Conservation (phyloP, 2,888 invertebrate species). For the Phyllotreta cruciferae region DNA sequence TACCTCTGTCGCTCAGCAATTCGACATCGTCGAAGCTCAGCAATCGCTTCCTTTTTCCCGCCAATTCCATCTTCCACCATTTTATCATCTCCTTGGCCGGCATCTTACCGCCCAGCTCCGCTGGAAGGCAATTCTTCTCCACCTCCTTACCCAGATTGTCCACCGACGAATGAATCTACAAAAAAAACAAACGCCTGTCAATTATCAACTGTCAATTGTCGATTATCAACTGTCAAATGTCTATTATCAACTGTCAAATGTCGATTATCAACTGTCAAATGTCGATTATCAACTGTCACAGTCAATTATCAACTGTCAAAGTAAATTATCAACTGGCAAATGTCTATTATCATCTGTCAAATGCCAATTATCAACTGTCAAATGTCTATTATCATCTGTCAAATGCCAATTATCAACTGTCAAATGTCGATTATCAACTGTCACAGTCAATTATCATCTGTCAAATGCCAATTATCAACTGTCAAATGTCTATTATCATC, state of each 20-base stretch:
- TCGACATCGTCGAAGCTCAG: constrained; percentile 70
- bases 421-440: too few species aligned
- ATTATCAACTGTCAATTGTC: background rate
- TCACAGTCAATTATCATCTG: background rate
- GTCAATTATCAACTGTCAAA: background rate
- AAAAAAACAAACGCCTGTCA: constrained; percentile 17
- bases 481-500: background rate
- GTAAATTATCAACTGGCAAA: too few species aligned
- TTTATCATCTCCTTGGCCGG: constrained; percentile 75
- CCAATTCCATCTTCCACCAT: constrained; percentile 70
- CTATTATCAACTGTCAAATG: background rate
- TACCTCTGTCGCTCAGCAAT: constrained; percentile 70
- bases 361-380: background rate
- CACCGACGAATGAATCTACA: constrained; percentile 60
- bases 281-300: too few species aligned
- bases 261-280: background rate
- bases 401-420: background rate
- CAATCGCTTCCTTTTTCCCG: constrained; percentile 66
- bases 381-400: too few species aligned
- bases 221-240: background rate
- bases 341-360: background rate
- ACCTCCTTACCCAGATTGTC: constrained; percentile 68
- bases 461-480: background rate
- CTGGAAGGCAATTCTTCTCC: constrained; percentile 71
- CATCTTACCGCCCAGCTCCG: constrained; percentile 75